Base-by-base conservation (phyloP, 2,113 vertebrate species). In the Sminthopsis crassicaudata region DNA sequence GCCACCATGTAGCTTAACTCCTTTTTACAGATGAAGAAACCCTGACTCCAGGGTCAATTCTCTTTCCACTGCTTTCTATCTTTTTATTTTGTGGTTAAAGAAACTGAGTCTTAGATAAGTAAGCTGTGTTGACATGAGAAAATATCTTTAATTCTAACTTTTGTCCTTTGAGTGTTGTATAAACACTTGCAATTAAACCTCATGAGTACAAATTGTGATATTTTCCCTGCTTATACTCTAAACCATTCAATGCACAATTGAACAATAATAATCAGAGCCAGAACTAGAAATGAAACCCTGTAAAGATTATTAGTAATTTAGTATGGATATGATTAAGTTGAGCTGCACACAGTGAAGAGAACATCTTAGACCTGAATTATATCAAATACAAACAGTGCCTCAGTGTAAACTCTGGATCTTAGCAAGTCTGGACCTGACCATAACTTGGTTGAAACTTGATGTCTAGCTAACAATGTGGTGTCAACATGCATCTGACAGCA, bases 11-110 rank as follows among this genome's bases (percentile, higher is more conserved):
- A 76, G 14, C 16, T 36, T 14, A 22, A n/a, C n/a, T 19, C 67
- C 67, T 96, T n/a, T 91, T 90, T 90, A 7, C 7, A 96, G 26
- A 94, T 53, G 24, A 93, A 25, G 53, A 94, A 96, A 96, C 36
- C 52, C 67, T 90, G 26, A 92, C 52, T 93, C 57, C 89, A 96
- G 92, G 96, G 48, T 52, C 96, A 94, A 51, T 48, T 19, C 89
- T 92, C 76, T 95, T 94, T 93, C 46, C n/a, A 67, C 2, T 27
- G 89, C 36, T 76, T 76, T 19, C 7, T 42, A 8, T 22, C 19
- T 7, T 76, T 42, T n/a, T 16, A 42, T n/a, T 76, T 42, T 42
- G 16, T 42, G 16, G n/a, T 76, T 76, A 76, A 76, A 5, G 67
- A 76, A 42, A 76, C n/a, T 22, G 16, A 76, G n/a, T 76, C 6